Evolutionary conservation across 2,797 vertebrate genomes (phyloP).

Genomic region (Malurus splendens): DNA sequence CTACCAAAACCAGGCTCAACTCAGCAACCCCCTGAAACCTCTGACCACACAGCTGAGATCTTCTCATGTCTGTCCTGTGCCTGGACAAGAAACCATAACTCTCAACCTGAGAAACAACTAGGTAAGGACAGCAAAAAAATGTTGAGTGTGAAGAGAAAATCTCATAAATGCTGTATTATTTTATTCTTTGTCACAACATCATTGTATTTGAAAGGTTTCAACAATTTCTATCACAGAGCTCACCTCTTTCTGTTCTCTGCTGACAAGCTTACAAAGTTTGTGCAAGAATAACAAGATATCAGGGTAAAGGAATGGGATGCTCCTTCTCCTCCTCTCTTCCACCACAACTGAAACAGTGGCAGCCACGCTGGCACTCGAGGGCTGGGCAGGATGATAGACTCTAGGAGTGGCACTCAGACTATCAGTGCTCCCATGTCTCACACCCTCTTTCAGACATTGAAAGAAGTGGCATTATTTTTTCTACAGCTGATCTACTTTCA

Average conservation of each 20-base stretch:
- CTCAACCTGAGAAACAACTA: background rate
- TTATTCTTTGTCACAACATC: background rate
- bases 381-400: background rate
- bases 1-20: background rate
- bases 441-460: background rate
- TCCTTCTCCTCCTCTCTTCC: background rate
- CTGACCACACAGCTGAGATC: background rate
- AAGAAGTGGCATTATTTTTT: background rate
- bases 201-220: background rate
- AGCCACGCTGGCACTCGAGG: fast-evolving
- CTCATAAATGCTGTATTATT: background rate
- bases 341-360: background rate
- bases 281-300: background rate
- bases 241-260: background rate
- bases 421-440: background rate
- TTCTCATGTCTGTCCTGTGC: background rate
- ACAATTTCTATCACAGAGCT: background rate
- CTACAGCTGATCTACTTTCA: background rate
- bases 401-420: background rate
- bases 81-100: background rate
- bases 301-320: background rate
- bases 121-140: background rate
- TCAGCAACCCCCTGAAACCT: background rate
- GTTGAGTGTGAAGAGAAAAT: background rate
- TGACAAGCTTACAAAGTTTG: background rate